Base-by-base conservation (phyloP, 2,797 vertebrate species). In the Chiroxiphia lanceolata region DNA sequence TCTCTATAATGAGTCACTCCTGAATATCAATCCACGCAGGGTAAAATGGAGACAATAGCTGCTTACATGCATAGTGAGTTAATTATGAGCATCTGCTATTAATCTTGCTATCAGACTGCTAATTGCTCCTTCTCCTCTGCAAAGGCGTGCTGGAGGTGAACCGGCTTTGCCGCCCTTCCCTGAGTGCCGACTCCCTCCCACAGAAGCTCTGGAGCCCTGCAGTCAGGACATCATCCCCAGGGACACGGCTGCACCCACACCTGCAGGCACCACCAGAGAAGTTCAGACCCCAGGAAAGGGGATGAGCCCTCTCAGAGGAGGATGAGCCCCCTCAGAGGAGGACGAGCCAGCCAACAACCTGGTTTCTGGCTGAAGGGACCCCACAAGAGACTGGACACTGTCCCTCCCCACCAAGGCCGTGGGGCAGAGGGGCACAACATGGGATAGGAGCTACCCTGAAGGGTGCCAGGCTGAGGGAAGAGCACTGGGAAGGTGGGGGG, bases 31-130 rank as follows among this genome's bases (percentile, higher is more conserved):
- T 92, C 96, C 90, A 56, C 36, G 2, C 92, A 82, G 95, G 90
- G 83, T 86, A 96, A 95, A 95, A 94, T 81, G 95, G 95, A 97
- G 95, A 97, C 96, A 96, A 96, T 96, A 95, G 97, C 96, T 93
- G 95, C 97, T 97, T 97, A 95, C 96, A 97, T 94, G 95, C 95
- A 75, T 29, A 95, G 94, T 94, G 94, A 97, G 95, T 97, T 96
- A 96, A 96, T 97, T 96, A 97, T 89, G 95, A 97, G 95, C 95
- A 95, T 95, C 97, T 97, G 95, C 94, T 97, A 96, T 96, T 96
- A 97, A 97, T 96, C 97, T 96, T 91, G 94, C 96, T 95, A 95
- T 97, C 95, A 94, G 95, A 93, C 95, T 95, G 92, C 97, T 97
- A 96, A 97, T 96, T 96, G 96, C 92, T 96, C 83, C 94, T 95